A percentile compares a stretch with the other conserved stretches of the same genome.
phyloP scores from a whole-genome alignment of 1,140 invertebrate species.

The Neodiprion lecontei region DNA sequence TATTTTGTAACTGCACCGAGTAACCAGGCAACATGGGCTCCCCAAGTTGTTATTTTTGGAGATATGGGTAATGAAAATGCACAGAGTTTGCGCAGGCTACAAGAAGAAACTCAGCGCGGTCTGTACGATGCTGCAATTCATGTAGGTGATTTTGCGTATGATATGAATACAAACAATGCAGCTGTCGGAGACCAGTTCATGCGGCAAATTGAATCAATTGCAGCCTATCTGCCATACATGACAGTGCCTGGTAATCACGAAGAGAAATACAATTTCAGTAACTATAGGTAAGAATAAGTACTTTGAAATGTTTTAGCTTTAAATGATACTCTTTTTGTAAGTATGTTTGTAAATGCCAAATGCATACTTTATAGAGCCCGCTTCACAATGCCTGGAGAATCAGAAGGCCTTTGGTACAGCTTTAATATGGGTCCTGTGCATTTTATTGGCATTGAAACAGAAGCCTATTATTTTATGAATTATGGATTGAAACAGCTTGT shows the following conservation, averaged over 20 bases:
- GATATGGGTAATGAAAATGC: constrained; percentile 93
- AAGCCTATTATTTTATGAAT: constrained; percentile 92
- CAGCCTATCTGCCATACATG: constrained; percentile 91
- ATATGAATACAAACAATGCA: constrained; percentile 85
- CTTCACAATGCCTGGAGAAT: constrained; percentile 86
- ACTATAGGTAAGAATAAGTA: constrained; percentile 48
- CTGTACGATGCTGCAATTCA: constrained; percentile 89
- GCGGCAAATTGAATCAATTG: constrained; percentile 85
- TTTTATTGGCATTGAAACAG: constrained; percentile 91
- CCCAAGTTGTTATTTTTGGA: constrained; percentile 84
- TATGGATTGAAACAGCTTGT: constrained; percentile 85
- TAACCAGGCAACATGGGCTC: constrained; percentile 74
- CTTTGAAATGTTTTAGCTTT: background rate
- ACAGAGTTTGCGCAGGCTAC: constrained; percentile 79
- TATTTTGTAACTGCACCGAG: constrained; percentile 74
- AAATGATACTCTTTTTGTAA: constrained; percentile 16
- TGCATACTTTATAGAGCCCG: constrained; percentile 69
- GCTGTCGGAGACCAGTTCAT: constrained; percentile 89
- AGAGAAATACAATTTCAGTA: constrained; percentile 76
- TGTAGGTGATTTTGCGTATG: constrained; percentile 96
- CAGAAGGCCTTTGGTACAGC: constrained; percentile 85
- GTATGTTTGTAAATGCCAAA: constrained; percentile 12
- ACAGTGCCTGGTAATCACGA: constrained; percentile 92
- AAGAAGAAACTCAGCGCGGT: constrained; percentile 81
- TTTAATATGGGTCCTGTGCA: constrained; percentile 93